These are phyloP conservation scores for Agonum fuliginosum DNA, from an alignment of 2,888 invertebrate genomes.

Conservation along the genomic window DNA sequence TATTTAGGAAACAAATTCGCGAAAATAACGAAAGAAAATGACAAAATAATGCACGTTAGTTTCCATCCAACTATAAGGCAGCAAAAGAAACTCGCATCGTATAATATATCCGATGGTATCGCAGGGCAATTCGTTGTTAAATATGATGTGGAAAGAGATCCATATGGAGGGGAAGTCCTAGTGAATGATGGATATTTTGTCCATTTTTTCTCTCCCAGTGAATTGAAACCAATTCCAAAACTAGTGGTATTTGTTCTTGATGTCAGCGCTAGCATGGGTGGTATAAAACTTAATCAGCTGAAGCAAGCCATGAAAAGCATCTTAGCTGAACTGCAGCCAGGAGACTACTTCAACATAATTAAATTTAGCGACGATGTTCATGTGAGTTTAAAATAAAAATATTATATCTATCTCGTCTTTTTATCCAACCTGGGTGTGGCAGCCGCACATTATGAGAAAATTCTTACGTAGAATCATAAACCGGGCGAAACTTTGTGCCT, in stretches of 20 bases:
- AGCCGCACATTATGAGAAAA: too few species aligned
- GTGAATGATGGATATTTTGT: conserved; percentile 72
- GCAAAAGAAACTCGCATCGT: conserved; percentile 48
- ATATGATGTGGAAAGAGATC: conserved; percentile 76
- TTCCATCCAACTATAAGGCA: conserved; percentile 40
- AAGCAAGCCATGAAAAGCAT: conserved; percentile 78
- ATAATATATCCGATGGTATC: conserved; percentile 67
- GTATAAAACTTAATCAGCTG: conserved; percentile 71
- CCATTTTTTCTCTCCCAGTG: conserved; percentile 73
- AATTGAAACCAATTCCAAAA: conserved; percentile 69
- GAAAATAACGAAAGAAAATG: conserved; percentile 1
- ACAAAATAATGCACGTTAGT: conserved; percentile 24
- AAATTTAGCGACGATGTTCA: conserved; percentile 71
- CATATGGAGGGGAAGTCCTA: conserved; percentile 70
- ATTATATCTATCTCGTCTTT: too few species aligned
- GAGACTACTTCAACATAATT: conserved; percentile 79
- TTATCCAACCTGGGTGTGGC: too few species aligned
- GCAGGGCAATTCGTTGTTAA: conserved; percentile 78
- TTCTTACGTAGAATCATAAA: too few species aligned
- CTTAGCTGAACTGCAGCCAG: conserved; percentile 74
- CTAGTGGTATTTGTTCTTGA: conserved; percentile 75
- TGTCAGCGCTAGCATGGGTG: conserved; percentile 74
- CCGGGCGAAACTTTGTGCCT: too few species aligned
- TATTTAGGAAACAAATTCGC: conserved; percentile 42
- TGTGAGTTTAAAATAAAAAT: neutral